These are phyloP conservation scores for Micromesistius poutassou DNA, from an alignment of 2,797 vertebrate genomes.

Conservation along the genomic window DNA sequence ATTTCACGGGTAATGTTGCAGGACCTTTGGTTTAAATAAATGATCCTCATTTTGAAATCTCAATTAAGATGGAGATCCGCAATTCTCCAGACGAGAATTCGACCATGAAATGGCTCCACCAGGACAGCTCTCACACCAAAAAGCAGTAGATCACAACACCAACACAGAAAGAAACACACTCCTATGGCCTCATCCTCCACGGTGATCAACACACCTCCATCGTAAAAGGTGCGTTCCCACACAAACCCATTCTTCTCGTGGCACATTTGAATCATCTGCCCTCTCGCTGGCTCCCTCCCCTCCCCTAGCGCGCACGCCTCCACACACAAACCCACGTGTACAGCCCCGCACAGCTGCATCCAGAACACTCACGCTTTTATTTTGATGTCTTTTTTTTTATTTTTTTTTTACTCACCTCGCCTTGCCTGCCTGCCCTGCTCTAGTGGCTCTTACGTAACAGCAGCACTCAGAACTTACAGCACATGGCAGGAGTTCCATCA, in stretches of 20 bases:
- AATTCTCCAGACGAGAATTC: not conserved
- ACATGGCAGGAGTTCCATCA: slow-evolving; percentile 68
- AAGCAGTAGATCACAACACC: not conserved
- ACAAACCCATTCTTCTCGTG: not conserved
- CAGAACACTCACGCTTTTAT: not conserved
- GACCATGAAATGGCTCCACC: not conserved
- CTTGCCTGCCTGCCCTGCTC: slow-evolving; percentile 65
- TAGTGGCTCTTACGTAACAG: slow-evolving; percentile 70
- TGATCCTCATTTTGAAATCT: not conserved
- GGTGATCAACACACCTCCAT: not conserved
- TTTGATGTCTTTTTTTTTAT: slow-evolving; percentile 22
- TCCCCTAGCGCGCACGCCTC: not conserved
- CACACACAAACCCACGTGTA: slow-evolving; percentile 29
- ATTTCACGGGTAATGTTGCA: not conserved
- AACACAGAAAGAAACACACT: not conserved
- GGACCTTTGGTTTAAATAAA: not conserved
- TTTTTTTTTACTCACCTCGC: slow-evolving; percentile 44
- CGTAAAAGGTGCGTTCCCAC: not conserved
- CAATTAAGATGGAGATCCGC: not conserved
- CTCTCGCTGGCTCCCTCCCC: not conserved
- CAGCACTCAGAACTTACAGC: slow-evolving; percentile 67
- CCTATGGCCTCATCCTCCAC: not conserved
- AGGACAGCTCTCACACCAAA: not conserved
- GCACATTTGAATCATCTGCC: not conserved
- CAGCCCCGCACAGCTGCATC: not conserved